Conservation (phyloP, 2,113 vertebrate species). For the Brachypodius melanocephalos region DNA sequence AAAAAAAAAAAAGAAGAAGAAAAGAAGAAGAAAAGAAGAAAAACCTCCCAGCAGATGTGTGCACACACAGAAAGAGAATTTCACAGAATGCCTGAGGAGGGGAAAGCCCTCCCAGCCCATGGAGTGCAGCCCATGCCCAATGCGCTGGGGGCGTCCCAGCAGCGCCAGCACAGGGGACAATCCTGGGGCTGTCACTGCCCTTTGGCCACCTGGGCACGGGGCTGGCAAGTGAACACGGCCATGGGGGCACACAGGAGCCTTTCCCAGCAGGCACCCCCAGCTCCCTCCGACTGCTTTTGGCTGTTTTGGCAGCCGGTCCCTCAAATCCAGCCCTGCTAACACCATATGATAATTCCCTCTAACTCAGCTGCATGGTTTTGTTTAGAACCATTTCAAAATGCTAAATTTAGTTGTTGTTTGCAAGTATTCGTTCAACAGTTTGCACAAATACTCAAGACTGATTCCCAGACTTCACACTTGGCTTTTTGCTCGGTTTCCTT, state of each 20-base stretch:
- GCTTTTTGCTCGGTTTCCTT: background rate
- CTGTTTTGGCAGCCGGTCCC: background rate
- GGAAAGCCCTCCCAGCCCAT: background rate
- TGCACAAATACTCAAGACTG: background rate
- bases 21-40: too few species aligned
- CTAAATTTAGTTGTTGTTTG: background rate
- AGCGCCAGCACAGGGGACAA: background rate
- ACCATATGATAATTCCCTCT: background rate
- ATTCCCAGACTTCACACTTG: background rate
- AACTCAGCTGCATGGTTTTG: background rate
- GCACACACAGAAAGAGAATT: fast-evolving
- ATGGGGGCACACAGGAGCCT: background rate
- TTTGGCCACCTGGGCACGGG: background rate
- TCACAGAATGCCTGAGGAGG: fast-evolving
- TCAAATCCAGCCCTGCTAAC: too few species aligned
- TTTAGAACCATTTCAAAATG: background rate
- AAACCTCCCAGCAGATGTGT: background rate
- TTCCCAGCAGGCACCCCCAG: background rate
- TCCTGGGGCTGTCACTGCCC: background rate
- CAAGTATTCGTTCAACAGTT: background rate
- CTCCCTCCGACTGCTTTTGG: fast-evolving
- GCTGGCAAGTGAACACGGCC: fast-evolving
- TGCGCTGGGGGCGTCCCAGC: background rate
- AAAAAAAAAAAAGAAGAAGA: too few species aligned
- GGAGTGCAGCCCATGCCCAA: fast-evolving